phyloP scores from a whole-genome alignment of 53 echinoderm and acorn worm genomes.

The Crossaster papposus region DNA sequence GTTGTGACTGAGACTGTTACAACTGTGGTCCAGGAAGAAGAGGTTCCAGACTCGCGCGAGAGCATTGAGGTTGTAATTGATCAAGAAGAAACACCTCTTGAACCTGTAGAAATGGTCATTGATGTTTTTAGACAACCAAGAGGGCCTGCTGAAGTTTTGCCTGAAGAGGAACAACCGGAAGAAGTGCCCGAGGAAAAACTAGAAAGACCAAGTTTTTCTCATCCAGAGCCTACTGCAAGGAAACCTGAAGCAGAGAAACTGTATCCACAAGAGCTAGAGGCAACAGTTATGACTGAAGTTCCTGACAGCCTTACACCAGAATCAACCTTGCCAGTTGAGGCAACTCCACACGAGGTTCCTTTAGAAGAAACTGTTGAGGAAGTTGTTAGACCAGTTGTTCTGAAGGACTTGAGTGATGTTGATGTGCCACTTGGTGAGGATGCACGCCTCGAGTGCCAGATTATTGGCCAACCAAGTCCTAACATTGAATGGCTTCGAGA shows the following conservation, averaged over 20 bases:
- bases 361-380: constrained; percentile 58
- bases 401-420: constrained; percentile 79
- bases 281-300: neutral
- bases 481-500: constrained; percentile 75
- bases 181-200: constrained; percentile 13
- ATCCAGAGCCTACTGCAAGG: constrained; percentile 11
- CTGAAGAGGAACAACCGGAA: constrained; percentile 12
- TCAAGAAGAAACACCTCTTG: constrained; percentile 68
- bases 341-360: constrained; percentile 33
- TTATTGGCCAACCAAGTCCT: constrained; percentile 81
- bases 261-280: constrained; percentile 35
- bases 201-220: constrained; percentile 29
- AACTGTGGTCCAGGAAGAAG: constrained; percentile 59
- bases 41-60: constrained; percentile 52
- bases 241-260: constrained; percentile 13
- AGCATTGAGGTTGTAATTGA: constrained; percentile 66
- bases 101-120: constrained; percentile 62
- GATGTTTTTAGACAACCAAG: constrained; percentile 60
- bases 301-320: constrained; percentile 18
- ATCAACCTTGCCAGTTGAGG: neutral
- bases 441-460: constrained; percentile 75
- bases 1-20: constrained; percentile 64
- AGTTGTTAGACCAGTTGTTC: constrained; percentile 66
- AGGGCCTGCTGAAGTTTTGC: constrained; percentile 65
- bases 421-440: constrained; percentile 69